Evolutionary conservation across 1,140 invertebrate species (phyloP).

Genomic region (Littorina saxatilis): DNA sequence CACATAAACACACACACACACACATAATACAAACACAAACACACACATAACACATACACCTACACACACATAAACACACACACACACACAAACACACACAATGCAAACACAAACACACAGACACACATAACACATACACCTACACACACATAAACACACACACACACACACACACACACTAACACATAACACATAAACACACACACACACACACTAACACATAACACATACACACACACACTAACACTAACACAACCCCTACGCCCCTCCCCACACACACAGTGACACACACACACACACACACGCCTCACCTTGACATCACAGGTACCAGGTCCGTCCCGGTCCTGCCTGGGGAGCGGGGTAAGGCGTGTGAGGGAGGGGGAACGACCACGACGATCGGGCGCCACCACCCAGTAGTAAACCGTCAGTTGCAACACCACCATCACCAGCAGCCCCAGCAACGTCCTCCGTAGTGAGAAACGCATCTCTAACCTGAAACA

Average conservation of each 20-base stretch:
- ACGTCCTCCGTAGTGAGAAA: constrained; percentile 22
- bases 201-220: not conserved
- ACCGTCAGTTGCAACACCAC: constrained; percentile 14
- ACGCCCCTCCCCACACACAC: too few species aligned
- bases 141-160: too few species aligned
- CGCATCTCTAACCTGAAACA: not conserved
- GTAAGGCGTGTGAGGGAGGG: not conserved
- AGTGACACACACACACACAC: too few species aligned
- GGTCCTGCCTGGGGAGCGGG: not conserved
- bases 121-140: too few species aligned
- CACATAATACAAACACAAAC: not conserved
- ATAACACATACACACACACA: too few species aligned
- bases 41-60: too few species aligned
- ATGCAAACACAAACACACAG: too few species aligned
- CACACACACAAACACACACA: too few species aligned
- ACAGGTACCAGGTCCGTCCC: not conserved
- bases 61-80: too few species aligned
- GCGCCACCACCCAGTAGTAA: constrained; percentile 17
- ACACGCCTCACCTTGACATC: constrained; percentile 7
- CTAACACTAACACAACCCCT: too few species aligned
- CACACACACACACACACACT: too few species aligned
- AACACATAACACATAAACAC: not conserved
- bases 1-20: not conserved
- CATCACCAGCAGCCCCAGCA: not conserved
- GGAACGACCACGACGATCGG: not conserved